A percentile compares a stretch with the other conserved stretches of the same genome.
Evolutionary conservation across 2,888 invertebrate genomes (phyloP).

Genomic region (Aleiodes alternator): DNA sequence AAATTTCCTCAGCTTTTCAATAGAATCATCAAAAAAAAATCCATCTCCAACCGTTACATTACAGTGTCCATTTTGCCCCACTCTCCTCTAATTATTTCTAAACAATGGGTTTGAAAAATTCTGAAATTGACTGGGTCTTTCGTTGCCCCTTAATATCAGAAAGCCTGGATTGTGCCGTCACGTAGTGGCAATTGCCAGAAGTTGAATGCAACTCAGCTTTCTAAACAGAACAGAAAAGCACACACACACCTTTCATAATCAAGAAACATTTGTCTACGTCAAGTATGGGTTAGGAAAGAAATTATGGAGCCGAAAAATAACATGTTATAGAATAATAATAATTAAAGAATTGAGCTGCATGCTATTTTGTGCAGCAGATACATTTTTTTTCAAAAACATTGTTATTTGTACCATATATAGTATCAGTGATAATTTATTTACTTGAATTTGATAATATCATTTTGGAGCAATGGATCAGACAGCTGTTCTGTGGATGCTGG

Average conservation of each 20-base stretch:
- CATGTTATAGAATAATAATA: constrained; percentile 39
- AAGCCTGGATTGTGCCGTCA: neutral
- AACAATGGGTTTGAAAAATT: too few relatives aligned
- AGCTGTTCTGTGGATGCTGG: constrained; percentile 87
- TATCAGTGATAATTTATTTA: too few relatives aligned
- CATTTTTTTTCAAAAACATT: neutral
- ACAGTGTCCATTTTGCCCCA: too few relatives aligned
- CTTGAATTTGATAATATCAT: too few relatives aligned
- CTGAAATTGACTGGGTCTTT: too few relatives aligned
- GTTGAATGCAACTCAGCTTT: neutral
- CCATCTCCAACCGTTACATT: too few relatives aligned
- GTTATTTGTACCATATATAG: neutral
- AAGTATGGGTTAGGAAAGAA: constrained; percentile 22
- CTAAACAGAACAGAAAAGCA: too few relatives aligned
- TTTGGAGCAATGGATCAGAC: constrained; percentile 85
- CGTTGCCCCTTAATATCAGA: too few relatives aligned
- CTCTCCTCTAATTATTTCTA: too few relatives aligned
- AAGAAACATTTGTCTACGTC: constrained; percentile 4
- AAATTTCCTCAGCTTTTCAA: too few relatives aligned
- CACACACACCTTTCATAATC: neutral
- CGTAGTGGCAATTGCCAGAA: neutral
- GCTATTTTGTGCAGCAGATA: constrained; percentile 25
- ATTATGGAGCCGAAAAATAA: constrained; percentile 36
- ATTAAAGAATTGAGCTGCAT: neutral
- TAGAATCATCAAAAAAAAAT: too few relatives aligned